These are phyloP conservation scores for Umimayanthus chanpuru DNA, from an alignment of 92 coral and sea anemone genomes.

Conservation along the genomic window DNA sequence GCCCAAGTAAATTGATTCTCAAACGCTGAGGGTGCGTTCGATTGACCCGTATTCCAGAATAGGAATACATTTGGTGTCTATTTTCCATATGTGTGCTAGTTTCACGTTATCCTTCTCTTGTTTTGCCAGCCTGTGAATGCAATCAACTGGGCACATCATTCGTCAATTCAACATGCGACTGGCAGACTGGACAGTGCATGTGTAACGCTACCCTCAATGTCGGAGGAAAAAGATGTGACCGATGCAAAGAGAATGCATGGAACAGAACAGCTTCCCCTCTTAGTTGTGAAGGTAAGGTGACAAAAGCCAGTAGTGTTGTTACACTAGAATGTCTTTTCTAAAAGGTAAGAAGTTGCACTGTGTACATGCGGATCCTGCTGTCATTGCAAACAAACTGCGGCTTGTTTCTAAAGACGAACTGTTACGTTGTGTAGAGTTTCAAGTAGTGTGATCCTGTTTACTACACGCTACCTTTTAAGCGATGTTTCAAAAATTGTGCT, in stretches of 20 bases:
- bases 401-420: background rate
- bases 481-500: no score
- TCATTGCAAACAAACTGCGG: background rate
- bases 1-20: no score
- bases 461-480: no score
- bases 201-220: slow-evolving; percentile 81
- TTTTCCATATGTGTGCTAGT: background rate
- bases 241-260: slow-evolving; percentile 87
- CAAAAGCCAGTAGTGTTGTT: background rate
- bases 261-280: slow-evolving; percentile 71
- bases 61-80: background rate
- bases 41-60: no score
- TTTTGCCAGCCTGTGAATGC: slow-evolving; percentile 75
- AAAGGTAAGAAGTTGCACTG: background rate
- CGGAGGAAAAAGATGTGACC: slow-evolving; percentile 84
- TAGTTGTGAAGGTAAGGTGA: slow-evolving; percentile 74
- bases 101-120: background rate
- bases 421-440: no score
- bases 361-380: background rate
- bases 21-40: no score
- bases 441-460: no score
- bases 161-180: slow-evolving; percentile 79
- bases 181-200: slow-evolving; percentile 82
- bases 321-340: background rate
- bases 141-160: slow-evolving; percentile 64